Conservation (phyloP, 92 coral and sea anemone species). For the Epizoanthus rinbou region DNA sequence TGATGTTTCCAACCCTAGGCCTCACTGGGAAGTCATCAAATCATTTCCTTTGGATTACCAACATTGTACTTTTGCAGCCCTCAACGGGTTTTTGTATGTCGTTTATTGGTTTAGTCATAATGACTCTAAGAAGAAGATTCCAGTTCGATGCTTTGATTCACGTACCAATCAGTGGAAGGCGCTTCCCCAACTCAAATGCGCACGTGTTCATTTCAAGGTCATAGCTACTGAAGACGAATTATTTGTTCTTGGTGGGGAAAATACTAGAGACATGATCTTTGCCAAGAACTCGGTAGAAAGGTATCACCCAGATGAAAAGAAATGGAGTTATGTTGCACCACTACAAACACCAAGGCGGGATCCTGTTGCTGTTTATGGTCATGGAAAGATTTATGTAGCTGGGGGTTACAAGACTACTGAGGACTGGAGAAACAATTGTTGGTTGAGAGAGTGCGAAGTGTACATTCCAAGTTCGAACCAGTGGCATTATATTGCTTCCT, state of each 20-base stretch:
- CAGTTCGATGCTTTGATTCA: constrained; percentile 68
- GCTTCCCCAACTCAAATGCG: constrained; percentile 47
- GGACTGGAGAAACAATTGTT: constrained; percentile 16
- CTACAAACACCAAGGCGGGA: constrained; percentile 53
- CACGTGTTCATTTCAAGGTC: constrained; percentile 57
- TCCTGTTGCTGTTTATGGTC: constrained; percentile 51
- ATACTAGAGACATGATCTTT: background rate
- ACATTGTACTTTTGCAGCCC: background rate
- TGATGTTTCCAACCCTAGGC: constrained; percentile 1
- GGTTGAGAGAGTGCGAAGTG: constrained; percentile 52
- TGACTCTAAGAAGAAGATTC: background rate
- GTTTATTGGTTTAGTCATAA: background rate
- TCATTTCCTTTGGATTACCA: background rate
- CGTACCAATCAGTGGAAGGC: constrained; percentile 46
- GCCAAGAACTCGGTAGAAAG: constrained; percentile 48
- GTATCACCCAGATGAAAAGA: constrained; percentile 44
- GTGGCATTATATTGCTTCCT: constrained; percentile 42
- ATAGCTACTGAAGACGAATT: constrained; percentile 46
- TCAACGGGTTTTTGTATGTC: background rate
- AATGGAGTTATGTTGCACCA: constrained; percentile 58
- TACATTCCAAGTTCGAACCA: constrained; percentile 38
- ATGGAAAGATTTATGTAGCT: constrained; percentile 57
- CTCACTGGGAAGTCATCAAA: background rate
- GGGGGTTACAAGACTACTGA: constrained; percentile 59
- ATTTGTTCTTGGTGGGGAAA: constrained; percentile 66